Evolutionary conservation across 1,140 invertebrate species (phyloP), one percentile per base, ranked within the genome.

Genomic region (Acromyrmex heyeri): DNA sequence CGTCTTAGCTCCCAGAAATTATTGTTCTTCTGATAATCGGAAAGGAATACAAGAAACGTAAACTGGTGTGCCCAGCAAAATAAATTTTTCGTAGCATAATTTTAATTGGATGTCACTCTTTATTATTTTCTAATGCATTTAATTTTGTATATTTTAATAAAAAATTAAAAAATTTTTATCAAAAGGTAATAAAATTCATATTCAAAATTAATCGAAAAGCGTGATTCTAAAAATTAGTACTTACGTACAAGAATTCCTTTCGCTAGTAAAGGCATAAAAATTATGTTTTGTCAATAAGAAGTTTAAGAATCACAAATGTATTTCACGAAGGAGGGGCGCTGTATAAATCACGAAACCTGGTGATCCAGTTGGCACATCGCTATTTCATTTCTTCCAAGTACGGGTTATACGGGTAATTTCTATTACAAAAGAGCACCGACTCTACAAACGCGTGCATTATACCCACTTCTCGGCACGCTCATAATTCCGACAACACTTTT

Each of bases 401-500:
- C 61, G 57, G 53, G 67, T 59, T 57, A 76, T 61, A 81, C 57
- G 69, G 62, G 67, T 86, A 90, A 90, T 90, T 90, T 79, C 78
- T 85, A 87, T 90, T 89, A 90, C 86, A 86, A 90, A 79, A 86
- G 86, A 89, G 88, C 21, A 59, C 72, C 53, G 75, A 50, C 62
- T 85, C 34, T 59, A 38, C 67, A 57, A 82, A 82, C 79, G 67
- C 85, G 72, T 34, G 83, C 79, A 89, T 90, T 88, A 86, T 82
- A 27, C 55, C 86, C 85, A 86, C 81, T 86, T 70, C 88, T 87
- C 70, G 61, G 64, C 44, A 62, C 38, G 75, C 86, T 90, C 82
- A 82, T 86, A 90, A 89, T 87, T 89, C 81, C 86, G 48, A 70
- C 76, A 69, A 76, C 72, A 85, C 78, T 90, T 87, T 88, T 90